phyloP scores from a whole-genome alignment of 2,113 vertebrate genomes.

The Loxodonta africana region DNA sequence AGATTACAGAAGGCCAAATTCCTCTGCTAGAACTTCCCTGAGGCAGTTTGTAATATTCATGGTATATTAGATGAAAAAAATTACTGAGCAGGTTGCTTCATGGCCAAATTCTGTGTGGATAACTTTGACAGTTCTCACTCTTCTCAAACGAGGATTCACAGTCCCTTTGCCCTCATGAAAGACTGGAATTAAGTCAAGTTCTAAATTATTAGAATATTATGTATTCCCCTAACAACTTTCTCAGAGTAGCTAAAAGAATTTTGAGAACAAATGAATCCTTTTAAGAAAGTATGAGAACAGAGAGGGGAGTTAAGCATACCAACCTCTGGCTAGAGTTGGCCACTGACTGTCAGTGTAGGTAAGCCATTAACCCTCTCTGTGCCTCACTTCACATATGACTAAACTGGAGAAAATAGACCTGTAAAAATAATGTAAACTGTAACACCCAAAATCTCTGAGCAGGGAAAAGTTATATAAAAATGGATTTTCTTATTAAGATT shows the following conservation, averaged over 20 bases:
- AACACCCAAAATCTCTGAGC: not conserved
- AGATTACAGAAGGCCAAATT: constrained; percentile 36
- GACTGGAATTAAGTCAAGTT: not conserved
- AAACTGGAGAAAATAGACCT: not conserved
- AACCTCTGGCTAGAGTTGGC: not conserved
- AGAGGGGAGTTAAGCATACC: not conserved
- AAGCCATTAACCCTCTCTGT: not conserved
- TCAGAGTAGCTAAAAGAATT: not conserved
- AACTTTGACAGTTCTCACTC: not conserved
- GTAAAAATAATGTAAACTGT: not conserved
- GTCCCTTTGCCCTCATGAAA: not conserved
- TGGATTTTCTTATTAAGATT: not conserved
- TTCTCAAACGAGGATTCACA: not conserved
- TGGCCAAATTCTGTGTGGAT: not conserved
- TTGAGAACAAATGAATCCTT: not conserved
- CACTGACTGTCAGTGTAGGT: not conserved
- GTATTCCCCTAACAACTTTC: not conserved
- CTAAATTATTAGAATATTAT: not conserved
- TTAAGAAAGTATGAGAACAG: not conserved
- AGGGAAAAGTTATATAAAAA: not conserved
- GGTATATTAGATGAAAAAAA: not conserved
- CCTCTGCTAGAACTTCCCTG: constrained; percentile 56
- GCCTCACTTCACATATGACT: not conserved
- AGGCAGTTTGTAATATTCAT: constrained; percentile 46
- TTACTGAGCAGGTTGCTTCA: not conserved